These are phyloP conservation scores for Drosophila kambysellisi DNA, from an alignment of 2,888 invertebrate genomes.

Conservation along the genomic window DNA sequence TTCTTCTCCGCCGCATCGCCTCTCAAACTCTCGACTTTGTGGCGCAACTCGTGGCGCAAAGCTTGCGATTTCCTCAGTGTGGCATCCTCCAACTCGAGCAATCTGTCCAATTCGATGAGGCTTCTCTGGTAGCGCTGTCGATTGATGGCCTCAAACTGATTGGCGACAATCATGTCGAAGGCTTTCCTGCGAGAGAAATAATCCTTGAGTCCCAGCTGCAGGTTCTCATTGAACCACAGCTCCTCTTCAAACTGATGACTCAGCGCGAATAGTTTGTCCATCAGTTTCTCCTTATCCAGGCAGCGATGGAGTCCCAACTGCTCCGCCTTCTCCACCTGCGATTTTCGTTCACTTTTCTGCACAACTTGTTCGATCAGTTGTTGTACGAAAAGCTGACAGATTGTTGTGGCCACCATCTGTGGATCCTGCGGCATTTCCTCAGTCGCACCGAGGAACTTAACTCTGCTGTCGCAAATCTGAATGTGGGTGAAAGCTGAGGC, in stretches of 20 bases:
- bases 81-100: background rate
- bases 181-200: slow-evolving; percentile 28
- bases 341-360: background rate
- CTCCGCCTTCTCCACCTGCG: background rate
- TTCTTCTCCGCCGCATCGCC: background rate
- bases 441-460: background rate
- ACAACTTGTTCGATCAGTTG: background rate
- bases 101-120: slow-evolving; percentile 29
- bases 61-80: fast-evolving
- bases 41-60: background rate
- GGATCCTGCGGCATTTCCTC: background rate
- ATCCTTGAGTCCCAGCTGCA: slow-evolving; percentile 5
- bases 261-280: background rate
- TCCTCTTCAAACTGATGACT: fast-evolving
- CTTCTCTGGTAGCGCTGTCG: background rate
- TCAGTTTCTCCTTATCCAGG: slow-evolving; percentile 43
- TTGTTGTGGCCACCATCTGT: background rate
- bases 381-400: background rate
- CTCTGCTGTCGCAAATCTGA: background rate
- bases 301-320: fast-evolving
- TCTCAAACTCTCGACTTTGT: background rate
- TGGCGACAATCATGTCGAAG: background rate
- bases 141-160: background rate
- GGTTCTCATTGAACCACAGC: fast-evolving
- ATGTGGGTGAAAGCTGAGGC: background rate